Conservation (phyloP, 2,888 invertebrate genomes). For the Plebejus melissa region DNA sequence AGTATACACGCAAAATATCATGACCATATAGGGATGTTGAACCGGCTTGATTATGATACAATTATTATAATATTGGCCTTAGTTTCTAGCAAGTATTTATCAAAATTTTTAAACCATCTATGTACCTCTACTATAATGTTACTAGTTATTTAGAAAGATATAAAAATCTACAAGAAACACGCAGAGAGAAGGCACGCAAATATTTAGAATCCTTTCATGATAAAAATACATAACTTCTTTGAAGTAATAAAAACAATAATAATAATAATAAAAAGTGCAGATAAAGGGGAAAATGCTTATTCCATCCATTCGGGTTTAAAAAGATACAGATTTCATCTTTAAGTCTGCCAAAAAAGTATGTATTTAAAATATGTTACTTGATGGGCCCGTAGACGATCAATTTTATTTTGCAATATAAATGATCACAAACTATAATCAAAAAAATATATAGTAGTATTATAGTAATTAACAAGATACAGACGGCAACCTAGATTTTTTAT, state of each 20-base stretch:
- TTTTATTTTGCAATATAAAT: too few relatives aligned
- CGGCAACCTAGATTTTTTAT: too few relatives aligned
- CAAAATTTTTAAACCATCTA: not conserved
- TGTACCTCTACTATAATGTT: not conserved
- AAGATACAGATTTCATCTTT: not conserved
- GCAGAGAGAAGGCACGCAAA: conserved; percentile 34
- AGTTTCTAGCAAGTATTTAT: not conserved
- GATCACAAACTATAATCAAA: too few relatives aligned
- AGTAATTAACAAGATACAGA: too few relatives aligned
- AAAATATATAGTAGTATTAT: too few relatives aligned
- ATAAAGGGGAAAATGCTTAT: not conserved
- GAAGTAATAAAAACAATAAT: not conserved
- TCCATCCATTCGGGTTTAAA: not conserved
- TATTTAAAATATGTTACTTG: too few relatives aligned
- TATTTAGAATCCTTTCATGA: conserved; percentile 20
- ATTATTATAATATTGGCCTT: not conserved
- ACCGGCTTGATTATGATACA: not conserved
- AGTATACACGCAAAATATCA: not conserved
- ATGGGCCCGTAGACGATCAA: too few relatives aligned
- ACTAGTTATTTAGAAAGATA: conserved; percentile 35
- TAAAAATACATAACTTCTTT: not conserved
- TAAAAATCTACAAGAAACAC: conserved; percentile 39
- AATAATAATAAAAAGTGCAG: not conserved
- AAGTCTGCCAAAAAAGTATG: too few relatives aligned
- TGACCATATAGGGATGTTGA: not conserved